Base-by-base conservation (phyloP, 1,140 invertebrate genomes). In the Ceratina australensis region DNA sequence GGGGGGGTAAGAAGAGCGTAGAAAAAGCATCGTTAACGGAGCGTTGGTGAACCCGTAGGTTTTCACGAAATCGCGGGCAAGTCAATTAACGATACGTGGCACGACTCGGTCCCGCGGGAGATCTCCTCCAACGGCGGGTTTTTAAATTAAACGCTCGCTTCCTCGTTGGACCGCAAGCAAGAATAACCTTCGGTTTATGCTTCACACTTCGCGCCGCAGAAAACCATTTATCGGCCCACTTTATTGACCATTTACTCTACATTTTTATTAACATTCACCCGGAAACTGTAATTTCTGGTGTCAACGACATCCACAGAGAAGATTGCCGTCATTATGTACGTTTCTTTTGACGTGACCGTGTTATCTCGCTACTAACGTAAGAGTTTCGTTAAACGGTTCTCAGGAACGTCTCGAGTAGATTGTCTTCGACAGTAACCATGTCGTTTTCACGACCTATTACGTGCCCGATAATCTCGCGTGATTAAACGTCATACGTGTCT, bases 11-110 rank as follows among this genome's bases (percentile, higher is more conserved):
- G 56, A 69, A 54, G 26, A 28, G 4, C 16, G 18, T 59, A 3
- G 54, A 52, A 54, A 54, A 20, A 63, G n/a, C 72, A 16, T 54
- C 47, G 60, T 73, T 73, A 64, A 47, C 10, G n/a, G n/a, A 15
- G 12, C 42, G 60, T 73, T 57, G n/a, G 49, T 15, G 49, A 56
- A 57, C 20, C 26, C n/a, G 15, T 28, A 15, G 13, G 18, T 15
- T 50, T n/a, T 49, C 28, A n/a, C 54, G 24, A 20, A 18, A 57
- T 49, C 28, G 24, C 56, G 49, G 28, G 54, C 42, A 22, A 61
- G 28, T 77, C 72, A 56, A 82, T 82, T 81, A 81, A 81, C 64
- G 71, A 78, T 73, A 78, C 42, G 75, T 10, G 33, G 1, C 22
- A 7, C 15, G 56, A 8, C 16, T 13, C 15, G 33, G n/a, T 28